Conservation (phyloP, 2,797 vertebrate species). For the Falco naumanni region DNA sequence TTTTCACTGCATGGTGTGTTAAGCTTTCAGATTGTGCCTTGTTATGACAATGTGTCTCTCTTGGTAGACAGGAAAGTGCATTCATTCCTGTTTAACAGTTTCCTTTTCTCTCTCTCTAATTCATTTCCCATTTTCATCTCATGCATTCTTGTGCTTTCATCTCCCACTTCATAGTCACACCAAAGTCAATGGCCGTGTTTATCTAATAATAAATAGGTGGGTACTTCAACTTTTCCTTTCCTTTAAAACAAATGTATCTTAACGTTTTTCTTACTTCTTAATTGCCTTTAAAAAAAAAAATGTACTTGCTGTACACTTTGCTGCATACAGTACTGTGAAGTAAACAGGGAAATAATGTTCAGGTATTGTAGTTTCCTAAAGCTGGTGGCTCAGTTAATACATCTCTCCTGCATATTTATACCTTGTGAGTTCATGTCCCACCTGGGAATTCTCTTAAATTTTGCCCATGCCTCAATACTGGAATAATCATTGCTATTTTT, state of each 20-base stretch:
- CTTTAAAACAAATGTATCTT: not conserved
- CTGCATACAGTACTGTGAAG: not conserved
- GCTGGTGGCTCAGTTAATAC: not conserved
- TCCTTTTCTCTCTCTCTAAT: conserved; percentile 76
- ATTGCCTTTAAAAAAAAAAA: conserved; percentile 28
- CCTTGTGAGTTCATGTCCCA: not conserved
- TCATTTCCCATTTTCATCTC: conserved; percentile 67
- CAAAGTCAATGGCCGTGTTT: conserved; percentile 98
- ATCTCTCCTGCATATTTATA: not conserved
- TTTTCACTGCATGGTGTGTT: not conserved
- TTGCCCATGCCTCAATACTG: not conserved
- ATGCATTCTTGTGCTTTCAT: conserved; percentile 69
- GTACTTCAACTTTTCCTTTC: conserved; percentile 79
- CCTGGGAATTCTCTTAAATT: conserved; percentile 33
- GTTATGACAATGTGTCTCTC: not conserved
- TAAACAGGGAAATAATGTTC: not conserved
- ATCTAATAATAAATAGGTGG: conserved; percentile 99
- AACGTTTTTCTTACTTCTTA: conserved; percentile 2
- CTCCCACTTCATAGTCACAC: conserved; percentile 87
- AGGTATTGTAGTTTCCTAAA: conserved; percentile 16
- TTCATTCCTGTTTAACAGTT: conserved; percentile 72
- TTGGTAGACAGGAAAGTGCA: not conserved
- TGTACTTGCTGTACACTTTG: not conserved
- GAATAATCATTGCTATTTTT: conserved; percentile 8
- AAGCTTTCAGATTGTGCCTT: not conserved